Percentiles rank a stretch among this genome's conserved stretches.
Evolutionary conservation across 2,113 vertebrate species (phyloP).

Genomic region (Sialia sialis): DNA sequence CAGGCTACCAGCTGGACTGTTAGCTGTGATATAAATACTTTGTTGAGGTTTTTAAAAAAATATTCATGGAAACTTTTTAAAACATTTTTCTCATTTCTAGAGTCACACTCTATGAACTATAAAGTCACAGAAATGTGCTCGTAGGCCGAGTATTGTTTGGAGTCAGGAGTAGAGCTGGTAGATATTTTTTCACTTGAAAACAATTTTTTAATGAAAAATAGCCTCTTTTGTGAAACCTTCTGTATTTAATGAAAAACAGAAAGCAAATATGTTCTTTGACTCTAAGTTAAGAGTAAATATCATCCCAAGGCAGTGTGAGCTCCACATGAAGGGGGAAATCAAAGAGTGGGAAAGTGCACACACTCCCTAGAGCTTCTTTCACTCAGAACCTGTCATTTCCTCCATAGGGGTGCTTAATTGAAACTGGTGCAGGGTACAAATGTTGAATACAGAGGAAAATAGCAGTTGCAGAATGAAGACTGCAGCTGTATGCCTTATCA

Average conservation of each 20-base stretch:
- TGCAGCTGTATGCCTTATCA: neutral
- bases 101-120: conserved; percentile 29
- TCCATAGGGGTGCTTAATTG: conserved; percentile 30
- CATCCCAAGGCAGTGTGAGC: conserved; percentile 45
- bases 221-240: conserved; percentile 30
- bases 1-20: conserved; percentile 46
- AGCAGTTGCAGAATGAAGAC: neutral
- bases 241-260: conserved; percentile 63
- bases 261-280: conserved; percentile 50
- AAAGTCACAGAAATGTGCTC: conserved; percentile 3
- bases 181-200: conserved; percentile 56
- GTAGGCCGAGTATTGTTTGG: conserved; percentile 13
- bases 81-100: conserved; percentile 44
- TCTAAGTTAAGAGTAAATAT: conserved; percentile 54
- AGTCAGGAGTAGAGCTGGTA: conserved; percentile 20
- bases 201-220: conserved; percentile 55
- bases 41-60: neutral
- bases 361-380: conserved; percentile 49
- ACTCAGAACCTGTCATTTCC: conserved; percentile 47
- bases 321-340: conserved; percentile 52
- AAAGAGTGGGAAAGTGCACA: conserved; percentile 33
- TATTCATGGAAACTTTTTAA: neutral
- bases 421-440: neutral
- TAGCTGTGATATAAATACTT: neutral
- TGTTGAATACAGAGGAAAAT: neutral